Evolutionary conservation across 2,797 vertebrate genomes (phyloP), one percentile per base, ranked within the genome.

Genomic region (Aplochiton taeniatus): DNA sequence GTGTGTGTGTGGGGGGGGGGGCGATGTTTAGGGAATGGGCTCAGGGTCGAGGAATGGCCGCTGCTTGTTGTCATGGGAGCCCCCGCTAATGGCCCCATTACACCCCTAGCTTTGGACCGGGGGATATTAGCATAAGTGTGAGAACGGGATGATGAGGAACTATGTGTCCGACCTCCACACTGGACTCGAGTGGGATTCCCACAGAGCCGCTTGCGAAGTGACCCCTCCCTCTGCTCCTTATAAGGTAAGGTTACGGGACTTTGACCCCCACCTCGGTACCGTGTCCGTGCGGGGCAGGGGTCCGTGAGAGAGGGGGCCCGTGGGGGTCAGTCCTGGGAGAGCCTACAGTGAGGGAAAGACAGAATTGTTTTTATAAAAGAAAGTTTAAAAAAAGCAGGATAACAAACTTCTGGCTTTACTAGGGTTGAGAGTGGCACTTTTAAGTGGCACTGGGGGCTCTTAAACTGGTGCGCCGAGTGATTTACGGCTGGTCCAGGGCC

Each of bases 321-420:
- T 31, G 46, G 57, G 67, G 48, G 43, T 54, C 31, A 76, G 62
- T 63, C 72, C 44, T 71, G 68, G 63, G 77, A 77, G 78, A 64
- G 52, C 70, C 55, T 67, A 56, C 47, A 62, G 31, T 48, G 64
- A 9, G 13, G 48, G 31, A 76, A 74, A 50, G 53, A 58, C 42
- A 4, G 58, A 52, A 46, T 61, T 84, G 73, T 85, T 87, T 82
- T 83, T 75, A 83, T 74, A 31, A 31, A 31, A n/a, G n/a, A n/a
- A 31, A 31, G 3, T 31, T 31, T 20, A 48, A 48, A 59, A 81
- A 87, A 87, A 79, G 77, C 70, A 67, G 57, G 80, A 82, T 79
- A 87, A 86, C 79, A 84, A 82, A 79, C 77, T 72, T 74, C 62
- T 72, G 71, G 66, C 71, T 65, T 76, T 66, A 77, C 73, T 76